Conservation (phyloP, 2,888 invertebrate species). For the Pristionchus maxplancki region DNA sequence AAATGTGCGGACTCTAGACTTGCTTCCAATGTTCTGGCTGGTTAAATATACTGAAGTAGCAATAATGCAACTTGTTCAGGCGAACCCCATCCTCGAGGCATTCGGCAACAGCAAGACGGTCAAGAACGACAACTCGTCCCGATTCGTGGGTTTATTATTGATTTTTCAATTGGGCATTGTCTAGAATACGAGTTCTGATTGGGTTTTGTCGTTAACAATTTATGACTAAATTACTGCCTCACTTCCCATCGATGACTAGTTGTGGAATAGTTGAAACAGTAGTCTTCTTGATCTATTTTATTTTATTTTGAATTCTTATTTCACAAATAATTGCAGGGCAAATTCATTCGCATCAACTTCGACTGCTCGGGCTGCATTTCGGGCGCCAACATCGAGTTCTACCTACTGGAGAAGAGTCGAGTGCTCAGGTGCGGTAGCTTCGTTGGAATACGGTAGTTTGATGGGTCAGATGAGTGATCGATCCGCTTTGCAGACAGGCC, state of each 20-base stretch:
- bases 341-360: conserved; percentile 99
- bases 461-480: not conserved
- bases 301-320: too few relatives aligned
- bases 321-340: too few relatives aligned
- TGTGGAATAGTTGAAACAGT: too few relatives aligned
- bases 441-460: not conserved
- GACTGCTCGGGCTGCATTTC: conserved; percentile 99
- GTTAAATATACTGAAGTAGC: too few relatives aligned
- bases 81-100: conserved; percentile 99
- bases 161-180: too few relatives aligned
- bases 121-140: conserved; percentile 99
- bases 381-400: conserved; percentile 99
- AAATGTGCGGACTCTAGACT: too few relatives aligned
- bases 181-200: too few relatives aligned
- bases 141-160: conserved; percentile 90
- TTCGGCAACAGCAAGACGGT: conserved; percentile 99
- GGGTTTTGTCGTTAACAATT: not conserved
- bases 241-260: too few relatives aligned
- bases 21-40: too few relatives aligned
- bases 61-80: too few relatives aligned
- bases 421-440: conserved; percentile 85
- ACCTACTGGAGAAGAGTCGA: conserved; percentile 97
- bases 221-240: not conserved
- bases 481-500: conserved; percentile 85
- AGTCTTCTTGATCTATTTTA: not conserved